These are phyloP conservation scores for Lycophotia porphyrea DNA, from an alignment of 2,888 invertebrate species.

Conservation along the genomic window DNA sequence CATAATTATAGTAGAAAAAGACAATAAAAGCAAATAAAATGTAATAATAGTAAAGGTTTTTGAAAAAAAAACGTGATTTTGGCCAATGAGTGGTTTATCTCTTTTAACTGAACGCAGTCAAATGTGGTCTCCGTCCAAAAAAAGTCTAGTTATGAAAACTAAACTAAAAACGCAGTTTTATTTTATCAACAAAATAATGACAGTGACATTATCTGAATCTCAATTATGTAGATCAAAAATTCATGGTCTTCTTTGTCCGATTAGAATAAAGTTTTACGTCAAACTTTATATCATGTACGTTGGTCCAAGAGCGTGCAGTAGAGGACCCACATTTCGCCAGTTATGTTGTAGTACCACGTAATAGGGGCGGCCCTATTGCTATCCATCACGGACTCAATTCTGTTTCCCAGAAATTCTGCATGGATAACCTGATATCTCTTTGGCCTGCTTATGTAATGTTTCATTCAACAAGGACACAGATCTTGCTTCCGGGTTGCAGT, in stretches of 20 bases:
- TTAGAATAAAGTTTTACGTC: conserved; percentile 6
- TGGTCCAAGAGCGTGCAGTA: background rate
- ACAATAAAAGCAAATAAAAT: background rate
- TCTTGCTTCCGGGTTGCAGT: background rate
- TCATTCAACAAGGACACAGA: background rate
- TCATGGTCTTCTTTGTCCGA: background rate
- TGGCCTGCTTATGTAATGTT: background rate
- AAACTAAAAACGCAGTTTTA: background rate
- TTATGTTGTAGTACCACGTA: background rate
- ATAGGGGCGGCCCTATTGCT: background rate
- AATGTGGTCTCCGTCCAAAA: background rate
- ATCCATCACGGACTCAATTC: background rate
- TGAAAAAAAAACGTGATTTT: background rate
- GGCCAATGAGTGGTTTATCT: background rate
- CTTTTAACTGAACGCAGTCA: background rate
- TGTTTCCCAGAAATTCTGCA: background rate
- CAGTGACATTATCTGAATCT: background rate
- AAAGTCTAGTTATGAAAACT: background rate
- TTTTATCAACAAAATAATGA: background rate
- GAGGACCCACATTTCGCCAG: background rate
- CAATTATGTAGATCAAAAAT: background rate
- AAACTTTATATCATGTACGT: background rate
- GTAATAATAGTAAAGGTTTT: background rate
- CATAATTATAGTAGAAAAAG: too few species aligned
- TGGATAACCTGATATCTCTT: background rate